Evolutionary conservation across 2,797 vertebrate genomes (phyloP), one percentile per base, ranked within the genome.

Genomic region (Semotilus atromaculatus): DNA sequence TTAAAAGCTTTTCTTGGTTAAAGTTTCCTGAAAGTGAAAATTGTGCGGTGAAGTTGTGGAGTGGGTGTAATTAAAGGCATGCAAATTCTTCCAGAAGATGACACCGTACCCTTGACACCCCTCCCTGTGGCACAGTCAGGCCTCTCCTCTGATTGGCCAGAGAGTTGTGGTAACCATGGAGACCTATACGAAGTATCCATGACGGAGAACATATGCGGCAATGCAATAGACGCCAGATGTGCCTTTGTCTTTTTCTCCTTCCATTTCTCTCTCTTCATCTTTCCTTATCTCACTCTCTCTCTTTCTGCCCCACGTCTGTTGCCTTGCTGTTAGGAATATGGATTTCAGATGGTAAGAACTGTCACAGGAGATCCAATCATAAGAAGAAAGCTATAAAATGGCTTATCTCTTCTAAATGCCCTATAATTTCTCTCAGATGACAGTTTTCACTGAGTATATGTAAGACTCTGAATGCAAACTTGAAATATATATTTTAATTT

Each of bases 341-440:
- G 88, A 86, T 93, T 92, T 94, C 92, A 95, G 91, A 93, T 93
- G 92, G 89, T 45, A 89, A 87, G 84, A 89, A 11, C 86, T 92
- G 91, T 91, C 85, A 86, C 60, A 82, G 74, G 87, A 89, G 88
- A 90, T 86, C 21, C 83, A 86, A 83, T 72, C 86, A 87, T 90
- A 89, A 89, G 83, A 92, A 91, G 90, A 74, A 89, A 43, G 81
- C 76, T 78, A 81, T 86, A 81, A 89, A 89, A 77, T 40, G 55
- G 43, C 36, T 78, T 75, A 67, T 14, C 80, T 89, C 75, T 58
- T 77, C 67, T 79, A 64, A 89, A 89, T 85, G 85, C 81, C 67
- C 67, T 66, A 43, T 55, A 38, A 45, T 85, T 91, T 90, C 72
- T 87, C 82, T 91, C 87, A 90, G 89, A 91, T 90, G 89, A 87